Percentiles rank a stretch among this genome's conserved stretches.
These are phyloP conservation scores for Pterostichus niger DNA, from an alignment of 2,888 invertebrate species.

Conservation along the genomic window DNA sequence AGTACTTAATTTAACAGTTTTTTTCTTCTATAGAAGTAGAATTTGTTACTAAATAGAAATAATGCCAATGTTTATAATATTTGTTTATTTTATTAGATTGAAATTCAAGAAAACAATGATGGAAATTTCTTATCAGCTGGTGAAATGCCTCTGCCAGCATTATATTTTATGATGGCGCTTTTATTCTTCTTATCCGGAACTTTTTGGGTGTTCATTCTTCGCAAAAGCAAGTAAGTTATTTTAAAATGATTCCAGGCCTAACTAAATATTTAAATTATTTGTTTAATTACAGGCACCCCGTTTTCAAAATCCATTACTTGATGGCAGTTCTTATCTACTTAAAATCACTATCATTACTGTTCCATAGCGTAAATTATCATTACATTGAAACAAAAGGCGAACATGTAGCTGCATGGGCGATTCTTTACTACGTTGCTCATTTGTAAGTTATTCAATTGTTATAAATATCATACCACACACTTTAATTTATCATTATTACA, in stretches of 20 bases:
- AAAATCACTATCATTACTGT: conserved; percentile 94
- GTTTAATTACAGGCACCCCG: conserved; percentile 82
- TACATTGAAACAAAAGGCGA: conserved; percentile 95
- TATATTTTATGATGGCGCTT: conserved; percentile 95
- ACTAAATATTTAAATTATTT: background rate
- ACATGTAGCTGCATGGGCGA: conserved; percentile 98
- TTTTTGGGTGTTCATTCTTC: conserved; percentile 94
- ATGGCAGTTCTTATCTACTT: conserved; percentile 96
- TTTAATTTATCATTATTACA: conserved; percentile 72
- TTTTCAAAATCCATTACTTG: conserved; percentile 97
- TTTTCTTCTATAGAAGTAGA: conserved; percentile 12
- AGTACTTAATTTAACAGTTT: conserved; percentile 72
- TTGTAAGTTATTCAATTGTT: conserved; percentile 82
- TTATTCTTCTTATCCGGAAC: conserved; percentile 93
- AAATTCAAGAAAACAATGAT: conserved; percentile 91
- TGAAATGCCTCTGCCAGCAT: conserved; percentile 95
- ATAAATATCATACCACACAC: background rate
- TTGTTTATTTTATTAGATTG: conserved; percentile 80
- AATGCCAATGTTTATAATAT: background rate
- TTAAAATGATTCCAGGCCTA: background rate
- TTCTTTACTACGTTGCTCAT: conserved; percentile 98
- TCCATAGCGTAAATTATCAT: conserved; percentile 96
- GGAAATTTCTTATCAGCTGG: conserved; percentile 96
- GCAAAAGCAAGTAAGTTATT: conserved; percentile 83
- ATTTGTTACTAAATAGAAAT: background rate